These are phyloP conservation scores for Prunella himalayana DNA, from an alignment of 2,113 vertebrate species.

Conservation along the genomic window DNA sequence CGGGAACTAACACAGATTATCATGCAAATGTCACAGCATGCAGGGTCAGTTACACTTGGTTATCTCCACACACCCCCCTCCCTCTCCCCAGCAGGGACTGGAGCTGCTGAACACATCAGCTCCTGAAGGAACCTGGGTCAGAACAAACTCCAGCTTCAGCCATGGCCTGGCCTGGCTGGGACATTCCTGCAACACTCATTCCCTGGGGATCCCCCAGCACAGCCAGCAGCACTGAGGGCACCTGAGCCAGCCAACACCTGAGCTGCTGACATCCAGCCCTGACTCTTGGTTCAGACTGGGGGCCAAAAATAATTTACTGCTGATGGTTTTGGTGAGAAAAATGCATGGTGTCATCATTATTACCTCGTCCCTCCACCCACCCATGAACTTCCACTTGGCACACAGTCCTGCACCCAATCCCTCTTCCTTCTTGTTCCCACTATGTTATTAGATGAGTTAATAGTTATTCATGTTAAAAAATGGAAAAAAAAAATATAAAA, in stretches of 20 bases:
- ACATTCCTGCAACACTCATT: neutral
- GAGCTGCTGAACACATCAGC: neutral
- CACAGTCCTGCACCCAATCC: conserved; percentile 6
- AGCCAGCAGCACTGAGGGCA: neutral
- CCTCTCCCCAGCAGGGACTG: neutral
- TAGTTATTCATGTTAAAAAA: conserved; percentile 73
- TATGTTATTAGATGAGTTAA: conserved; percentile 71
- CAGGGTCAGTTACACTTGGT: conserved; percentile 36
- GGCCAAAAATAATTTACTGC: neutral
- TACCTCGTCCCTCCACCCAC: neutral
- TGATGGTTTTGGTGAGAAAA: neutral
- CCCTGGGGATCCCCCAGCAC: neutral
- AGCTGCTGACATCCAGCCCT: neutral
- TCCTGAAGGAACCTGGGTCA: neutral
- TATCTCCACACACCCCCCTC: neutral
- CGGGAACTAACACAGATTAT: neutral
- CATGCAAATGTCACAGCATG: conserved; percentile 30
- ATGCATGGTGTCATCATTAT: neutral
- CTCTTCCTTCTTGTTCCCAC: conserved; percentile 44
- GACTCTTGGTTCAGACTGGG: neutral
- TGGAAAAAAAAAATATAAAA: neutral
- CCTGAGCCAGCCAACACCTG: neutral
- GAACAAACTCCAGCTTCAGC: neutral
- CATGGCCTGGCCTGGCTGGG: neutral
- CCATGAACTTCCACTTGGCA: conserved; percentile 5